Percentiles rank a stretch among this genome's conserved stretches.
These are phyloP conservation scores for Octonoba sinensis DNA, from an alignment of 2,888 invertebrate species.

Conservation along the genomic window DNA sequence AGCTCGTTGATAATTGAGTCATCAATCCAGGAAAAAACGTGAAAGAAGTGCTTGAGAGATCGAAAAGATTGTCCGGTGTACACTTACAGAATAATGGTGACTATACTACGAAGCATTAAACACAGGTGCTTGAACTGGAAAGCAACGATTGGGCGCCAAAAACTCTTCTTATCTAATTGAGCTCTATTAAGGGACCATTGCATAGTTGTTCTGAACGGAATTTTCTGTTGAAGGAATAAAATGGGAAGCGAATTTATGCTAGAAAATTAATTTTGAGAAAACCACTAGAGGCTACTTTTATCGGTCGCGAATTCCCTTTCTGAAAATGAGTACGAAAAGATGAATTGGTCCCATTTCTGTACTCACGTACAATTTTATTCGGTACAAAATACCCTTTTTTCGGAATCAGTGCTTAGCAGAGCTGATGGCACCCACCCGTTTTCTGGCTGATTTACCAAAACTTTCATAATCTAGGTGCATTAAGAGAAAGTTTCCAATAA, in stretches of 20 bases:
- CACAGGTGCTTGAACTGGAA: conserved; percentile 61
- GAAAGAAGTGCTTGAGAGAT: conserved; percentile 62
- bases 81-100: conserved; percentile 58
- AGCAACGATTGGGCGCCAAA: conserved; percentile 64
- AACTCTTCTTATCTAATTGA: conserved; percentile 59
- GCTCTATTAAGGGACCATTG: conserved; percentile 59
- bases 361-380: conserved; percentile 56
- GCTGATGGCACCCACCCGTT: conserved; percentile 64
- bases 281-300: conserved; percentile 46
- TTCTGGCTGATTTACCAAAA: conserved; percentile 60
- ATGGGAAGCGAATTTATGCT: conserved; percentile 33
- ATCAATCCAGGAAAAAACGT: conserved; percentile 60
- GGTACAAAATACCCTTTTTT: conserved; percentile 56
- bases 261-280: conserved; percentile 48
- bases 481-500: conserved; percentile 62
- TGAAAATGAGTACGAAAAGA: conserved; percentile 60
- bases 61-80: conserved; percentile 64
- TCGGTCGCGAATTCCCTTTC: conserved; percentile 40
- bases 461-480: conserved; percentile 62
- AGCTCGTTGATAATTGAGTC: conserved; percentile 65
- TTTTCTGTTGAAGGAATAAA: conserved; percentile 31
- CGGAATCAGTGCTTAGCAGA: conserved; percentile 58
- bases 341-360: conserved; percentile 62
- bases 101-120: conserved; percentile 59
- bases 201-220: conserved; percentile 33